Evolutionary conservation across 2,113 vertebrate genomes (phyloP).

Genomic region (Neolamprologus sp.): DNA sequence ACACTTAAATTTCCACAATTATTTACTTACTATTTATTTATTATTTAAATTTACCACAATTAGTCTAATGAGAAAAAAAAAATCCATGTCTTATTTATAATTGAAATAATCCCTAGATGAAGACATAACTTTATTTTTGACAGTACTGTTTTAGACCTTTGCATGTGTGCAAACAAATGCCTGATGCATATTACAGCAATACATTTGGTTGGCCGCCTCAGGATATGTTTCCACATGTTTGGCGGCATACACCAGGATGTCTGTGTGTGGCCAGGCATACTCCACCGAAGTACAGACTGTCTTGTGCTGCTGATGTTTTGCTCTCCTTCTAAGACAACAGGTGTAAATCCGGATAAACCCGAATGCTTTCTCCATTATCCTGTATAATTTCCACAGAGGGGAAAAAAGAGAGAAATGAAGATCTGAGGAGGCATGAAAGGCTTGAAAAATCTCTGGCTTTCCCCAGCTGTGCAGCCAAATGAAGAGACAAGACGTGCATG

Average conservation of each 20-base stretch:
- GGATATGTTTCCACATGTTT: background rate
- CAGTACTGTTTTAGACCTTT: background rate
- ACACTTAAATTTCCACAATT: background rate
- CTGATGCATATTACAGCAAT: background rate
- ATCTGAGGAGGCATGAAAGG: background rate
- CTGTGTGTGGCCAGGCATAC: background rate
- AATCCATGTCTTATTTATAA: background rate
- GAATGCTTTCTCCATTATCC: slow-evolving; percentile 2
- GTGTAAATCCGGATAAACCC: slow-evolving; percentile 13
- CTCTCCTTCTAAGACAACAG: slow-evolving; percentile 16
- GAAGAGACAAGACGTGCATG: background rate
- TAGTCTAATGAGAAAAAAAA: background rate
- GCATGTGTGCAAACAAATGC: background rate
- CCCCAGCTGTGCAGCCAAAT: background rate
- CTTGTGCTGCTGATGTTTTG: background rate
- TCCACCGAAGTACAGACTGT: background rate
- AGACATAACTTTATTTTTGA: background rate
- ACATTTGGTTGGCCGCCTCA: background rate
- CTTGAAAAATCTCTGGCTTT: background rate
- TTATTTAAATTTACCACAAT: background rate
- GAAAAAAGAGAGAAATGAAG: background rate
- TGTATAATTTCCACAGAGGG: slow-evolving; percentile 21
- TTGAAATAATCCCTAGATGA: background rate
- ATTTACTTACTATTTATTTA: background rate
- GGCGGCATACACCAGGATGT: background rate